Conservation (phyloP, 2,797 vertebrate genomes). For the Bradypus variegatus region DNA sequence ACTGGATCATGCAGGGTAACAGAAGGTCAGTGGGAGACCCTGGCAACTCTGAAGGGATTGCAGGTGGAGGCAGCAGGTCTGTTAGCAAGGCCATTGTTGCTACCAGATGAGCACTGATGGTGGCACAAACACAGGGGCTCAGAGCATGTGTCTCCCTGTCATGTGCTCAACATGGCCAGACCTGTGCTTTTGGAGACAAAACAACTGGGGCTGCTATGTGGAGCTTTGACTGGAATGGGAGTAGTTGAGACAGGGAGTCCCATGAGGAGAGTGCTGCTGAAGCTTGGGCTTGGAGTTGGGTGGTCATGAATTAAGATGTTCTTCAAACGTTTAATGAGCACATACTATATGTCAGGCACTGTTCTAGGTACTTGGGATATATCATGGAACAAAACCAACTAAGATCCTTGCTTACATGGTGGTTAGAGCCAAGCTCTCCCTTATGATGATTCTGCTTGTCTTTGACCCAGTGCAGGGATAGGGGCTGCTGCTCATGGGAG, state of each 20-base stretch:
- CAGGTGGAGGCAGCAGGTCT: not conserved
- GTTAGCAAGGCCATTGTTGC: not conserved
- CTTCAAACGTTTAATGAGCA: not conserved
- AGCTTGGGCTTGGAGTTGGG: not conserved
- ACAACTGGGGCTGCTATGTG: not conserved
- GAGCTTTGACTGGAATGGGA: not conserved
- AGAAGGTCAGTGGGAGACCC: not conserved
- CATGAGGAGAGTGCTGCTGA: not conserved
- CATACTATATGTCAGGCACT: not conserved
- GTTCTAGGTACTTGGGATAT: not conserved
- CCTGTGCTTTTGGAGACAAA: not conserved
- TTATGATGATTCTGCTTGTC: not conserved
- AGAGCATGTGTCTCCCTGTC: not conserved
- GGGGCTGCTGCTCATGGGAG: not conserved
- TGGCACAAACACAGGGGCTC: not conserved
- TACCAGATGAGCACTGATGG: not conserved
- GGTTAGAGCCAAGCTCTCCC: not conserved
- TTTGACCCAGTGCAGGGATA: not conserved
- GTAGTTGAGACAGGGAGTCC: not conserved
- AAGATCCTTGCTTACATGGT: not conserved
- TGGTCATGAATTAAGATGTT: not conserved
- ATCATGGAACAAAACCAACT: not conserved
- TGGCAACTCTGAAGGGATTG: not conserved
- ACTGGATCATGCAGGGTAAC: not conserved
- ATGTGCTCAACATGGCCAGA: not conserved